Conservation (phyloP, 2,888 invertebrate species). For the Callosobruchus maculatus region DNA sequence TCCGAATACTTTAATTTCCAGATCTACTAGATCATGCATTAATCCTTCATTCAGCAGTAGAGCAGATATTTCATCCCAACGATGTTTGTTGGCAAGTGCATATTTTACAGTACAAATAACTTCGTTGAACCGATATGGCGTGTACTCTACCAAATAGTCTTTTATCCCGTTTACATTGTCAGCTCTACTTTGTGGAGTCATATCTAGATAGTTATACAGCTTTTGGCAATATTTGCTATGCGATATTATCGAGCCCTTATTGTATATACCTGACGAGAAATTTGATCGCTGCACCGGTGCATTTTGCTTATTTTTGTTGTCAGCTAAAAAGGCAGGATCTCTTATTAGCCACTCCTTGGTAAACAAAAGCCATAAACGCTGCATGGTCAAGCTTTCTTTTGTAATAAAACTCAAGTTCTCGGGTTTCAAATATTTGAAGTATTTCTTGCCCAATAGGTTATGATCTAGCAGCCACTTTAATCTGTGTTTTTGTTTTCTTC, state of each 20-base stretch:
- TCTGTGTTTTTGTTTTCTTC: not conserved
- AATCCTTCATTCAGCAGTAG: not conserved
- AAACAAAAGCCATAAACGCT: not conserved
- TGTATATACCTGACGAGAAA: not conserved
- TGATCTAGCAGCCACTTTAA: not conserved
- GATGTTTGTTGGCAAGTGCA: not conserved
- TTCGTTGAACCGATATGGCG: not conserved
- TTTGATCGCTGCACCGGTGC: not conserved
- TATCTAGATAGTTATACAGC: not conserved
- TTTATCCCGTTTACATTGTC: not conserved
- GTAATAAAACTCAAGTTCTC: not conserved
- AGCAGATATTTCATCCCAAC: not conserved
- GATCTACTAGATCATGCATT: not conserved
- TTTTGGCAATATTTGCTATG: not conserved
- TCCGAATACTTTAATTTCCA: not conserved
- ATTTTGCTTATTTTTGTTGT: not conserved
- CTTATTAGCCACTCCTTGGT: not conserved
- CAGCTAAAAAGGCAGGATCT: not conserved
- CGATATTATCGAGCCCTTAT: not conserved
- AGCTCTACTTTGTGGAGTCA: not conserved
- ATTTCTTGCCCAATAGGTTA: not conserved
- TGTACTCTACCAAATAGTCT: not conserved
- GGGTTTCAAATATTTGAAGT: not conserved
- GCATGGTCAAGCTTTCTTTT: not conserved
- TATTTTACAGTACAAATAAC: not conserved